Base-by-base conservation (phyloP, 2,888 invertebrate species). In the Pyrrhosoma nymphula region DNA sequence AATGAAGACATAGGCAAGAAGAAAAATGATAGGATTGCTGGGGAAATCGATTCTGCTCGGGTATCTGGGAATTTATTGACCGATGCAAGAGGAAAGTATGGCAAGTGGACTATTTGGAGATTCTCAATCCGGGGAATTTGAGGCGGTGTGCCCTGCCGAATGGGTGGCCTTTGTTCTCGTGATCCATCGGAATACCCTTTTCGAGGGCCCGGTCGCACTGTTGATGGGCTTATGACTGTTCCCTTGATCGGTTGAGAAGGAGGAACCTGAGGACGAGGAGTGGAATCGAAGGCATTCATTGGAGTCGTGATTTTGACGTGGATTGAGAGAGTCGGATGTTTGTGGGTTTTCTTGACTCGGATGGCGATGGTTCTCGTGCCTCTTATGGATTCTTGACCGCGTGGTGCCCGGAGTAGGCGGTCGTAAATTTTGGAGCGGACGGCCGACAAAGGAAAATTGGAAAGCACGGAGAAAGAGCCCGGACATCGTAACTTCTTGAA, bases 61-160 rank as follows among this genome's bases (percentile, higher is more conserved):
- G 30, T 18, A 30, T 82, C 35, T 14, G 30, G 93, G 47, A 93
- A 93, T 93, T 93, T 93, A 93, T 69, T 69, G 93, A 56, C 63
- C 39, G 39, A 91, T 26, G 39, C 35, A 39, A 47, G 35, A 30
- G 60, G 69, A 47, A 91, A 69, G 23, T 26, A 26, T 23, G 69
- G 69, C 10, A n/a, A 69, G 69, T 20, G 69, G 69, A 26, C 4
- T 69, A 60, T 69, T 69, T 3, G n/a, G 26, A 69, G 69, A n/a
- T 35, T 82, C 82, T 20, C 69, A 10, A 26, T 1, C 12, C 82
- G 35, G 82, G 30, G 35, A n/a, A 69, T 0, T 63, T n/a, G 23
- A 18, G 82, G 30, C 16, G 35, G 16, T 0, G 6, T 69, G 0
- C 69, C n/a, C n/a, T n/a, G n/a, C 69, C n/a, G 82, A 35, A n/a